Evolutionary conservation across 2,113 vertebrate species (phyloP), one percentile per base, ranked within the genome.

Genomic region (Cettia cetti): DNA sequence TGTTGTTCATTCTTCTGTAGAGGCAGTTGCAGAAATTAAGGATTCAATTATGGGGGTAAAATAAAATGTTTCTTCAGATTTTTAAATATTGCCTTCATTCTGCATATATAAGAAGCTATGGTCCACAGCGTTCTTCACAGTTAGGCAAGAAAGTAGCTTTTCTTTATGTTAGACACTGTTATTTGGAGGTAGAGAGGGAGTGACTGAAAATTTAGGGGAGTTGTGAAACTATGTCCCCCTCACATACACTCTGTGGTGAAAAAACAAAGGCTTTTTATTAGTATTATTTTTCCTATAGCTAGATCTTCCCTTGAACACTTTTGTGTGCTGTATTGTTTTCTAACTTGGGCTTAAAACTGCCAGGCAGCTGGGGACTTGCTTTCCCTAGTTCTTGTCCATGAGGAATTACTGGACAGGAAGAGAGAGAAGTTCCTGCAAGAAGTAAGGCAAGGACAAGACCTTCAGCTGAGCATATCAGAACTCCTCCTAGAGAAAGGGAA

Each of bases 121-220:
- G 10, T 71, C 33, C 19, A 21, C 8, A 33, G 30, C 35, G 37
- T 87, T 74, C 23, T 13, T 82, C 28, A 7, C 12, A 49, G 3
- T 33, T 49, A 30, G 19, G 14, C 44, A 49, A 35, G 42, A 82
- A 87, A 65, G 33, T 24, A 2, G 12, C 13, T 31, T 77, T 66
- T 60, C 37, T 52, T 81, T 47, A 39, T 0, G 0, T 37, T 59
- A 42, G 37, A 17, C 7, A 2, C 22, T 33, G 6, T 40, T 52
- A 11, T 37, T 88, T 84, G 1, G 4, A 39, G 45, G 10, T 42
- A 14, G 35, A 44, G 44, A 56, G 40, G 11, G 16, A 27, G 18
- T 19, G 7, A 44, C 30, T 31, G 18, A 50, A 56, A 70, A 37
- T 30, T 33, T 11, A 11, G 12, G 22, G 35, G 21, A 35, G 7